Conservation (phyloP, 1,140 invertebrate genomes). For the Lasaia peninsularis region DNA sequence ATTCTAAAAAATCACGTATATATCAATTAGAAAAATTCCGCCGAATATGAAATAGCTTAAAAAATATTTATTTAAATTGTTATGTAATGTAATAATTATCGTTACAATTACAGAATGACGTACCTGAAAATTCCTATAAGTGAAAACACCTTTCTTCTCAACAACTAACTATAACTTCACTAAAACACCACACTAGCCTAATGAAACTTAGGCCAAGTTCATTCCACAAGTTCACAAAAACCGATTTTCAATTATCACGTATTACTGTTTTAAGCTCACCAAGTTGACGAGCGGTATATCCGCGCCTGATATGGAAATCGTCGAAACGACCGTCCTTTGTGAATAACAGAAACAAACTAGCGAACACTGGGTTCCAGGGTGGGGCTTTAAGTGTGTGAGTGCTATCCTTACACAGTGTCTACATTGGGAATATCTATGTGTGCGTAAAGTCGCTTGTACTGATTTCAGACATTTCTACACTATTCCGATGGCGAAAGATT, state of each 20-base stretch:
- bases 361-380: constrained; percentile 47
- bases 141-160: neutral
- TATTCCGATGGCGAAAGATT: constrained; percentile 35
- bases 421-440: constrained; percentile 32
- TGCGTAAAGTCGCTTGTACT: constrained; percentile 45
- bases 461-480: constrained; percentile 46
- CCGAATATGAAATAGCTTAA: too few relatives aligned
- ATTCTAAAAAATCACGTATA: too few relatives aligned
- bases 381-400: constrained; percentile 39
- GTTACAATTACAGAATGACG: too few relatives aligned
- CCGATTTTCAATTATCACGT: neutral
- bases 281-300: constrained; percentile 8
- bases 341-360: constrained; percentile 40
- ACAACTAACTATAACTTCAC: constrained; percentile 11
- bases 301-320: constrained; percentile 8
- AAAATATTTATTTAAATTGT: too few relatives aligned
- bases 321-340: constrained; percentile 26
- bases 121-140: neutral
- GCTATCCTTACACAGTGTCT: constrained; percentile 28
- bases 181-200: neutral
- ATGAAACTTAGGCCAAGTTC: neutral
- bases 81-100: too few relatives aligned
- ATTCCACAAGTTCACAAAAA: neutral
- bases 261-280: neutral
- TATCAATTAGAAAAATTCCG: too few relatives aligned